Percentiles rank a stretch among this genome's conserved stretches.
phyloP scores from a whole-genome alignment of 2,888 invertebrate genomes.

The Pseudococcus longispinus region DNA sequence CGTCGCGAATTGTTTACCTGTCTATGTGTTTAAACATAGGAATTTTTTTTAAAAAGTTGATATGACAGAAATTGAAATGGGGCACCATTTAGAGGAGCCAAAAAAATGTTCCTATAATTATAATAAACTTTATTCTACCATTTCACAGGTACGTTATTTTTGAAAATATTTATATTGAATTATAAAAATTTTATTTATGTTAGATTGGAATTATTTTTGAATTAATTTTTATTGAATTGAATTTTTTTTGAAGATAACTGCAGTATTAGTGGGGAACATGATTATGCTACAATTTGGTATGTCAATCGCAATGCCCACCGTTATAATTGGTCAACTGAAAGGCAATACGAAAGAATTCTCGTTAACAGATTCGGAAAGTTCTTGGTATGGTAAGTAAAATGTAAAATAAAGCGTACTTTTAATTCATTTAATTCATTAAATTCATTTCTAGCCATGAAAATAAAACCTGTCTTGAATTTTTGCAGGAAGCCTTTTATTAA shows the following conservation, averaged over 20 bases:
- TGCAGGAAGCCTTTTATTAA: not conserved
- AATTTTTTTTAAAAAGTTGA: not conserved
- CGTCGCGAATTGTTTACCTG: not conserved
- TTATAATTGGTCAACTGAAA: not conserved
- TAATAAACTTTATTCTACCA: constrained; percentile 1
- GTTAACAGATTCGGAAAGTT: not conserved
- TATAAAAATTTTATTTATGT: not conserved
- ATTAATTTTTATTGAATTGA: not conserved
- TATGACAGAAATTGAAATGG: not conserved
- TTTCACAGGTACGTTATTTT: not conserved
- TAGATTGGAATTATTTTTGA: not conserved
- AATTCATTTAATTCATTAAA: too few species aligned
- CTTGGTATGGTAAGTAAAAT: constrained; percentile 38
- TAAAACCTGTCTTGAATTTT: not conserved
- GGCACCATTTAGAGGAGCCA: not conserved
- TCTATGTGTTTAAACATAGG: not conserved
- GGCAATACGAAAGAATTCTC: not conserved
- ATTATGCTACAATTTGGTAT: constrained; percentile 47
- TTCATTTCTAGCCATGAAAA: too few species aligned
- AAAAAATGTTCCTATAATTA: not conserved
- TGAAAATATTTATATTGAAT: not conserved
- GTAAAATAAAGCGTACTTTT: not conserved
- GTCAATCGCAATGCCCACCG: constrained; percentile 35
- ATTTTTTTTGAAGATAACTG: not conserved
- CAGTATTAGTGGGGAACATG: constrained; percentile 26